Conservation (phyloP, 2,888 invertebrate genomes). For the Chalcis sispes region DNA sequence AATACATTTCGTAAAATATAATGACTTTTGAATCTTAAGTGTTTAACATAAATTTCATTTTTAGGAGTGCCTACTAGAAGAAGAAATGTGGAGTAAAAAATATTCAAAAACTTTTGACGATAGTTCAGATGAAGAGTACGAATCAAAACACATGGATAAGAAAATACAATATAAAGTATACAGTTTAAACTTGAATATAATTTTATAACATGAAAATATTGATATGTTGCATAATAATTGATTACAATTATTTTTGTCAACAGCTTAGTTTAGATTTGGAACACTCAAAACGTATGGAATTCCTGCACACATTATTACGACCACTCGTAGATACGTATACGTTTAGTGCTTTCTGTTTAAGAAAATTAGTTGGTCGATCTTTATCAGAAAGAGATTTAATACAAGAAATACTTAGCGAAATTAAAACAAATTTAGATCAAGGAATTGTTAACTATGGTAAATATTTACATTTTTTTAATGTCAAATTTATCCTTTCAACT, state of each 20-base stretch:
- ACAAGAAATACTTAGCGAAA: conserved; percentile 81
- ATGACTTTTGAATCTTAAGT: not conserved
- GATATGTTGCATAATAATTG: conserved; percentile 4
- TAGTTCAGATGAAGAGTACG: conserved; percentile 73
- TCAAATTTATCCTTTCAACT: no score
- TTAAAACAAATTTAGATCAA: conserved; percentile 81
- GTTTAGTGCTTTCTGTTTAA: conserved; percentile 80
- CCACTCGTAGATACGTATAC: conserved; percentile 87
- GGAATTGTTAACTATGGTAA: conserved; percentile 82
- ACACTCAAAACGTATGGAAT: conserved; percentile 76
- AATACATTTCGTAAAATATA: no score
- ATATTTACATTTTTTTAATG: conserved; percentile 63
- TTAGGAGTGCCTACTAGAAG: conserved; percentile 74
- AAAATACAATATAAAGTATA: conserved; percentile 69
- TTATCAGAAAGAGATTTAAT: conserved; percentile 83
- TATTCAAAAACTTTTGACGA: conserved; percentile 78
- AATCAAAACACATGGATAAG: conserved; percentile 6
- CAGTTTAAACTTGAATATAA: conserved; percentile 48
- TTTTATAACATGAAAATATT: not conserved
- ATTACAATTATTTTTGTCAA: conserved; percentile 26
- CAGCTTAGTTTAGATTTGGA: conserved; percentile 70
- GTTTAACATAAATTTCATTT: conserved; percentile 21
- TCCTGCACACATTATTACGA: conserved; percentile 80
- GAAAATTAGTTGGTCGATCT: conserved; percentile 78
- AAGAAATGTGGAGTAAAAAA: conserved; percentile 79